Percentiles rank a stretch among this genome's conserved stretches.
phyloP scores from a whole-genome alignment of 2,888 invertebrate genomes.

The Microctonus aethiopoides region DNA sequence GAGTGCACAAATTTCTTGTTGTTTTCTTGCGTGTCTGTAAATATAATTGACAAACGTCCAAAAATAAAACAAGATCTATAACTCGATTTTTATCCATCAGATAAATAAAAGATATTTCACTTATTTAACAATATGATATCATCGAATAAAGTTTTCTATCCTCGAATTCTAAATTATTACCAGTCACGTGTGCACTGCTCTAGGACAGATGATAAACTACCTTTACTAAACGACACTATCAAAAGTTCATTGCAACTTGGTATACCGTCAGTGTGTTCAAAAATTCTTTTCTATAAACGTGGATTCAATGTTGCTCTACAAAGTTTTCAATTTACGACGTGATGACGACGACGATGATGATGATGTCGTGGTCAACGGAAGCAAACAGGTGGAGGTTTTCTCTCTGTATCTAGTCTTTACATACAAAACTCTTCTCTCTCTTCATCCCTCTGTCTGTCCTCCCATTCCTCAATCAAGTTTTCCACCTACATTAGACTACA shows the following conservation, averaged over 20 bases:
- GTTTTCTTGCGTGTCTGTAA: conserved; percentile 48
- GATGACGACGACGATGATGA: too few relatives aligned
- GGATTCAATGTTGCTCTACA: background rate
- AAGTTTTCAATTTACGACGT: background rate
- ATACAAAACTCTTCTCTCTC: background rate
- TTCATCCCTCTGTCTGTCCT: conserved; percentile 1
- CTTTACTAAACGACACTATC: background rate
- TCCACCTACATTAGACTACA: conserved; percentile 18
- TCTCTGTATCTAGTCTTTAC: conserved; percentile 13
- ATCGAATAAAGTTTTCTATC: background rate
- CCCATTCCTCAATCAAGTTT: conserved; percentile 33
- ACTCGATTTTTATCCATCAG: conserved; percentile 45
- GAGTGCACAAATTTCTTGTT: conserved; percentile 51
- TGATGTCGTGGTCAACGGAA: conserved; percentile 19
- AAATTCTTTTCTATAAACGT: background rate
- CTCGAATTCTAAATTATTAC: background rate
- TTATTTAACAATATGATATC: background rate
- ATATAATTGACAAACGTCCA: conserved; percentile 60
- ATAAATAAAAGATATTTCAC: background rate
- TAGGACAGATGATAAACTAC: background rate
- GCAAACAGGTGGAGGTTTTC: conserved; percentile 36
- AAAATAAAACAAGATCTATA: conserved; percentile 58
- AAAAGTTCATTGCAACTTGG: background rate
- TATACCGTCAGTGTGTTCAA: background rate
- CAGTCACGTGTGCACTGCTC: background rate